A percentile compares a stretch with the other conserved stretches of the same genome.
These are phyloP conservation scores for Callimorpha dominula DNA, from an alignment of 2,888 invertebrate species.

Conservation along the genomic window DNA sequence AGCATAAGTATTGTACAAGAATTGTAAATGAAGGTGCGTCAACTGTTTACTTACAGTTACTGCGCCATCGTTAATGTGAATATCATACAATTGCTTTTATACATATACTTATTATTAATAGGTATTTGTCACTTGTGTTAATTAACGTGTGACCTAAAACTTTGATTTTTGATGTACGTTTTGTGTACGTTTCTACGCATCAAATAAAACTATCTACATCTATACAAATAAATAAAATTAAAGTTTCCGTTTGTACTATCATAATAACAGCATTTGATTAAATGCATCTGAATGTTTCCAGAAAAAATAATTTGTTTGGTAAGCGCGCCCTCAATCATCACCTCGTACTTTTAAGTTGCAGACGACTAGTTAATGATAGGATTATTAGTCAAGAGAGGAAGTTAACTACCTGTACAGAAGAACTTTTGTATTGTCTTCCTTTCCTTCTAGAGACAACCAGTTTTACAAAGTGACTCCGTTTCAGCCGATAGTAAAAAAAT, in stretches of 20 bases:
- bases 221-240: too few relatives aligned
- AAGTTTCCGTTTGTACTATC: too few relatives aligned
- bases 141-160: neutral
- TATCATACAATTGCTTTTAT: slow-evolving; percentile 10
- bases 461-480: too few relatives aligned
- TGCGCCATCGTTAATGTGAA: slow-evolving; percentile 26
- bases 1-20: slow-evolving; percentile 29
- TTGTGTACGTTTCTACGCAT: neutral
- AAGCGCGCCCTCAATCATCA: neutral
- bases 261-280: too few relatives aligned
- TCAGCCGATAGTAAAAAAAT: too few relatives aligned
- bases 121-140: slow-evolving; percentile 8
- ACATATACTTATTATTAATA: neutral
- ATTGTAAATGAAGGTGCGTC: slow-evolving; percentile 26
- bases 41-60: slow-evolving; percentile 29
- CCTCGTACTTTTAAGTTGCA: neutral
- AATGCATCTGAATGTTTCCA: too few relatives aligned
- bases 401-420: neutral
- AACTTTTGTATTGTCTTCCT: too few relatives aligned
- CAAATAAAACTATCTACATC: too few relatives aligned
- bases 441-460: too few relatives aligned
- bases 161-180: neutral
- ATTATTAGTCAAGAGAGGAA: neutral
- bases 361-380: neutral
- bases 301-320: too few relatives aligned